Percentiles rank a stretch among this genome's conserved stretches.
These are phyloP conservation scores for Gallinago jamesoni DNA, from an alignment of 2,113 vertebrate species.

Conservation along the genomic window DNA sequence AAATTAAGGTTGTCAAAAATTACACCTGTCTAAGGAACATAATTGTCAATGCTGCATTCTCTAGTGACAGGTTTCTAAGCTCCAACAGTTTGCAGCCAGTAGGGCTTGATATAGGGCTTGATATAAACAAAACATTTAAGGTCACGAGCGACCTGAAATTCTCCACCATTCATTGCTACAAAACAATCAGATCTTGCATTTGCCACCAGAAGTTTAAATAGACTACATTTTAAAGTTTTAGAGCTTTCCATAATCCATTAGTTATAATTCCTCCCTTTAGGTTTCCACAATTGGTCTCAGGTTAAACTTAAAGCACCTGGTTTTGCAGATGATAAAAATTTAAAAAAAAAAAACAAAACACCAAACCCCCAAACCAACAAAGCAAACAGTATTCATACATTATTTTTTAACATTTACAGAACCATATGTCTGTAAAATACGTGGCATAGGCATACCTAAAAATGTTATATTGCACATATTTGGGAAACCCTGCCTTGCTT, in stretches of 20 bases:
- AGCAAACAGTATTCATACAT: neutral
- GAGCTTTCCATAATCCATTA: slow-evolving; percentile 27
- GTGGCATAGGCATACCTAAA: neutral
- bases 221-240: slow-evolving; percentile 15
- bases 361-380: neutral
- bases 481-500: neutral
- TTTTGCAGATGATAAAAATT: slow-evolving; percentile 25
- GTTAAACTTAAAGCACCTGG: slow-evolving; percentile 53
- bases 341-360: neutral
- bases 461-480: neutral
- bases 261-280: slow-evolving; percentile 35
- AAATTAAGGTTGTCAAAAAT: neutral
- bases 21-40: neutral
- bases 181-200: neutral
- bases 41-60: neutral
- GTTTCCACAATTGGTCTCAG: slow-evolving; percentile 39
- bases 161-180: neutral
- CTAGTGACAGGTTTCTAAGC: neutral
- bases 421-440: slow-evolving; percentile 39
- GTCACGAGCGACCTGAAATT: neutral
- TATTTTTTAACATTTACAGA: slow-evolving; percentile 50
- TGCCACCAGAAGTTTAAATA: slow-evolving; percentile 29
- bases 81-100: neutral
- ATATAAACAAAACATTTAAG: neutral
- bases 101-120: neutral